Base-by-base conservation (phyloP, 2,888 invertebrate species). In the Drosophila bunnanda region DNA sequence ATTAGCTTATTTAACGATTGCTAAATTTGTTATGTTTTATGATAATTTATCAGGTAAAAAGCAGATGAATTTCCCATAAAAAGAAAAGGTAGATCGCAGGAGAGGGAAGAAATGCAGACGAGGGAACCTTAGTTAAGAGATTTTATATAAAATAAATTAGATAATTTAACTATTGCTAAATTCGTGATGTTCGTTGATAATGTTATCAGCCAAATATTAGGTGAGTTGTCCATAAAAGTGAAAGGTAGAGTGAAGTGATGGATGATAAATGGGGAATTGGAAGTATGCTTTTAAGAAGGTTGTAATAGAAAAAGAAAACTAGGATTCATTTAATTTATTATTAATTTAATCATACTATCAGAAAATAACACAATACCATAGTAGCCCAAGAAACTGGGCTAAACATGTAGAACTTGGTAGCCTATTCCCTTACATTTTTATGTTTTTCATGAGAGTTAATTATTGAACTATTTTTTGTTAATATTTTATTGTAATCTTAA, bases 31-130 rank as follows among this genome's bases (percentile, higher is more conserved):
- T 8, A 8, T 4, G 1, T 25, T 15, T 1, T 0, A n/a, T 15
- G 9, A n/a, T 25, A 9, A 25, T 25, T n/a, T 15, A 44, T 1
- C 15, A 43, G 15, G 4, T 1, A 0, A n/a, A 25, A 25, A 25
- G 2, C 9, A n/a, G 10, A 1, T 9, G 6, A 25, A 4, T 25
- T 4, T 2, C 1, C 2, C 12, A 13, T 22, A 8, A 25, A 15
- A 22, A 1, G 15, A 13, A 7, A 0, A 2, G 4, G 15, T 15
- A 25, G 13, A 0, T n/a, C n/a, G n/a, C n/a, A n/a, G n/a, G n/a
- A n/a, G n/a, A n/a, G n/a, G n/a, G n/a, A n/a, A n/a, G n/a, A n/a
- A 4, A n/a, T 3, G 1, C 10, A 6, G 4, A 32, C 3, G 2
- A 20, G 20, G 12, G 4, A 17, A 25, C 9, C 6, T 22, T 4